phyloP scores from a whole-genome alignment of 2,888 invertebrate species.

The Ypsolopha sequella region DNA sequence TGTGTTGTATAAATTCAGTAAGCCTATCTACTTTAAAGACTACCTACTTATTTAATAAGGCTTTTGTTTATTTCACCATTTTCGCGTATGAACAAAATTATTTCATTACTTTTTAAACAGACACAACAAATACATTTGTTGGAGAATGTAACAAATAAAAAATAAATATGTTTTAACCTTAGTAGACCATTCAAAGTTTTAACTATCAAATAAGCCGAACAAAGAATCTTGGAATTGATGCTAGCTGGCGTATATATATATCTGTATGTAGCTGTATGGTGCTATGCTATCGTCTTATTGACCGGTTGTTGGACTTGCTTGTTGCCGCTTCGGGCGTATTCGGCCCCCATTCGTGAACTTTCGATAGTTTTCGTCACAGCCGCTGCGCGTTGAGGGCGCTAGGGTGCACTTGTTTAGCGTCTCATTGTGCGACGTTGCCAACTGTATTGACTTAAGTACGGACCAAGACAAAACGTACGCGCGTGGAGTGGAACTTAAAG shows the following conservation, averaged over 20 bases:
- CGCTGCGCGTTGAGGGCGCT: conserved; percentile 71
- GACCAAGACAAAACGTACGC: conserved; percentile 68
- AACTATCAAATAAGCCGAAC: not conserved
- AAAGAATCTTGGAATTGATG: not conserved
- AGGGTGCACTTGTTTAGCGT: conserved; percentile 67
- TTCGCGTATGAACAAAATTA: too few species aligned
- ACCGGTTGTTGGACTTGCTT: conserved; percentile 64
- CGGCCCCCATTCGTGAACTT: conserved; percentile 48
- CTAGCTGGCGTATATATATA: not conserved
- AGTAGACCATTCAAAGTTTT: too few species aligned
- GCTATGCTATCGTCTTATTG: conserved; percentile 59
- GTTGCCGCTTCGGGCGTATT: conserved; percentile 62
- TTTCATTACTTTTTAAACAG: too few species aligned
- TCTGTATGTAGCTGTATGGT: conserved; percentile 35
- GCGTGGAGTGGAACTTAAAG: conserved; percentile 59
- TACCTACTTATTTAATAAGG: too few species aligned
- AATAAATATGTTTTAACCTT: too few species aligned
- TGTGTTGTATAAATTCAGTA: too few species aligned
- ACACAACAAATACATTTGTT: too few species aligned
- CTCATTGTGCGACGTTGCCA: conserved; percentile 69
- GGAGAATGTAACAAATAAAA: too few species aligned
- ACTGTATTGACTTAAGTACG: conserved; percentile 64
- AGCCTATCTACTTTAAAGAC: too few species aligned
- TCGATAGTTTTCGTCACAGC: conserved; percentile 45
- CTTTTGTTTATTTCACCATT: too few species aligned